Evolutionary conservation across 2,113 vertebrate species (phyloP), one percentile per base, ranked within the genome.

Genomic region (Ameiurus melas): DNA sequence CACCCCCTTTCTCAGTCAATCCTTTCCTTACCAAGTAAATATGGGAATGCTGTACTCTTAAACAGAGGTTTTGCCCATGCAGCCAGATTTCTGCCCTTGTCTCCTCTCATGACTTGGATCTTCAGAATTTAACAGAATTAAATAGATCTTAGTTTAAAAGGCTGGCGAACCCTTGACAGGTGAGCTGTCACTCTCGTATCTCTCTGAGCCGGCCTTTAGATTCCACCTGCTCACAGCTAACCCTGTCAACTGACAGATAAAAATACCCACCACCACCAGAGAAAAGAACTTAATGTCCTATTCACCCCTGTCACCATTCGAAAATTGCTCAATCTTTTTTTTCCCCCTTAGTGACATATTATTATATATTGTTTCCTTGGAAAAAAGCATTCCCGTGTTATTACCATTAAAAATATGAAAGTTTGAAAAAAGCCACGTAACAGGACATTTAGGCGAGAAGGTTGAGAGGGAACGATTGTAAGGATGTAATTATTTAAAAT

Each of bases 331-430:
- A 96, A 96, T 98, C 96, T 97, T 96, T 98, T 95, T 97, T 58
- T 71, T 55, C 9, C 5, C 33, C 30, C 78, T 86, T 47, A 95
- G 94, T 97, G 97, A 97, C 97, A 97, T 98, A 98, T 98, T 97
- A 99, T 99, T 99, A 98, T 96, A 97, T 96, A 98, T 98, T 98
- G 97, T 98, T 98, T 98, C 96, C 96, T 93, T 93, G 95, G 94
- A 94, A 90, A 90, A 90, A 97, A 96, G 95, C 96, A 94, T 96
- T 97, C 57, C 96, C 95, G 94, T 96, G 97, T 97, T 96, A 97
- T 97, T 97, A 95, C 95, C 95, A 95, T 97, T 96, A 96, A 94
- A 97, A 97, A 97, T 97, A 97, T 95, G 95, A 98, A 99, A 97
- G 95, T 98, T 99, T 95, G 93, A 94, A 92, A 94, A 96, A 90